Conservation (phyloP, 2,113 vertebrate species). For the Halichoeres trimaculatus region DNA sequence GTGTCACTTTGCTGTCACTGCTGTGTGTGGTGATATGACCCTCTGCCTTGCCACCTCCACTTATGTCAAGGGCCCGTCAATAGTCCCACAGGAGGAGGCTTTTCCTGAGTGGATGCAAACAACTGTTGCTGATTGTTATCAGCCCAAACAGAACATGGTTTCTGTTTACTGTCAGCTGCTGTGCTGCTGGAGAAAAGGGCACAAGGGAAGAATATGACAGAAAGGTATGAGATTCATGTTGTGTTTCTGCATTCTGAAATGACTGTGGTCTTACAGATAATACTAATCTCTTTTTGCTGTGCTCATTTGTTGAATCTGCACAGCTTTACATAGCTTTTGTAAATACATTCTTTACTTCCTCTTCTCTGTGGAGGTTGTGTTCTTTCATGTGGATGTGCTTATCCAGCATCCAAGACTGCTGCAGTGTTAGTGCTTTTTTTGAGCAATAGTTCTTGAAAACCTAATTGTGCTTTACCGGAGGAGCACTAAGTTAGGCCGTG, state of each 20-base stretch:
- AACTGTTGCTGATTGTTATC: conserved; percentile 27
- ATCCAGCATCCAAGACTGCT: not conserved
- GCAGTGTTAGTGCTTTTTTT: conserved; percentile 13
- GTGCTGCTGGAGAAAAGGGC: not conserved
- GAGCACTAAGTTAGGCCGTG: conserved; percentile 31
- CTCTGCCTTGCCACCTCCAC: conserved; percentile 21
- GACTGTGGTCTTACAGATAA: not conserved
- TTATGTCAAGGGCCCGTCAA: conserved; percentile 33
- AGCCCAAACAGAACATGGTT: conserved; percentile 26
- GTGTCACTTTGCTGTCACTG: conserved; percentile 30
- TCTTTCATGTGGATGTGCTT: conserved; percentile 10
- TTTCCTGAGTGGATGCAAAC: conserved; percentile 25
- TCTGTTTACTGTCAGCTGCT: conserved; percentile 16
- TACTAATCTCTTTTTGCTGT: conserved; percentile 9
- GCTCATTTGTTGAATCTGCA: conserved; percentile 1
- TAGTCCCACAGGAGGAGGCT: conserved; percentile 15
- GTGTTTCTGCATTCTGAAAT: not conserved
- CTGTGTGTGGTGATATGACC: conserved; percentile 4
- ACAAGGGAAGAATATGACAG: conserved; percentile 1
- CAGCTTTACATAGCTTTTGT: conserved; percentile 1
- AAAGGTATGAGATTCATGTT: not conserved
- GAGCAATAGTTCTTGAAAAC: conserved; percentile 23
- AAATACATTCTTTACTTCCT: conserved; percentile 11
- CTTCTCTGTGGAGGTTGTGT: conserved; percentile 10
- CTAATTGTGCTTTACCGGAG: conserved; percentile 17